phyloP scores from a whole-genome alignment of 2,888 invertebrate genomes.

The Camponotus fellah region DNA sequence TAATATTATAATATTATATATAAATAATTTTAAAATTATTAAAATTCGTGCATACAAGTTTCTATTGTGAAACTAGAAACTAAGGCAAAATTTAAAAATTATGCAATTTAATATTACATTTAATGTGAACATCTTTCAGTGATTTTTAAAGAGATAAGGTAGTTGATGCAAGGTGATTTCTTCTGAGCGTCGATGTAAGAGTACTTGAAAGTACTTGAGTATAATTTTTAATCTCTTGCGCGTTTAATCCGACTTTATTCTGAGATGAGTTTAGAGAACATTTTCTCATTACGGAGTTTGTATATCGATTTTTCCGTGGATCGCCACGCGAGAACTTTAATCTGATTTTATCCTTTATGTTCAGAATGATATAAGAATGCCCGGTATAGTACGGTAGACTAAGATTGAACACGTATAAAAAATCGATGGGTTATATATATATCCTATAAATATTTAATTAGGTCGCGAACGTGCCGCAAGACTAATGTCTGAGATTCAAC shows the following conservation, averaged over 20 bases:
- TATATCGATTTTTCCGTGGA: conserved; percentile 60
- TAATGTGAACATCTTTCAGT: neutral
- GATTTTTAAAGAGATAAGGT: conserved; percentile 24
- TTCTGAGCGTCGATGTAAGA: conserved; percentile 18
- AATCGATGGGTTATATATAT: neutral
- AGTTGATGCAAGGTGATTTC: conserved; percentile 32
- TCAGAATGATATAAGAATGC: conserved; percentile 39
- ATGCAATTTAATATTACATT: neutral
- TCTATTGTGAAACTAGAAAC: neutral
- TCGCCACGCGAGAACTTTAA: conserved; percentile 57
- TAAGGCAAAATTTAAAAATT: too few species aligned
- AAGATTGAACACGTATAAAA: conserved; percentile 30
- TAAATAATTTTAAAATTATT: neutral
- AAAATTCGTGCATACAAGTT: too few species aligned
- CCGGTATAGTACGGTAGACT: conserved; percentile 43
- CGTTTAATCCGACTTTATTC: conserved; percentile 60
- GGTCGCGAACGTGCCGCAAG: neutral
- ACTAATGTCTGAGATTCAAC: conserved; percentile 13
- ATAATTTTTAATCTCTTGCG: conserved; percentile 68
- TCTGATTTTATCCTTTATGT: conserved; percentile 52
- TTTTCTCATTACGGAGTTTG: conserved; percentile 39
- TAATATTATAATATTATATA: too few species aligned
- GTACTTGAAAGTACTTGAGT: conserved; percentile 23
- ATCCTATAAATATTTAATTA: conserved; percentile 41
- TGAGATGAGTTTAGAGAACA: conserved; percentile 60